phyloP scores from a whole-genome alignment of 2,113 vertebrate species.

The Calidris pugnax region DNA sequence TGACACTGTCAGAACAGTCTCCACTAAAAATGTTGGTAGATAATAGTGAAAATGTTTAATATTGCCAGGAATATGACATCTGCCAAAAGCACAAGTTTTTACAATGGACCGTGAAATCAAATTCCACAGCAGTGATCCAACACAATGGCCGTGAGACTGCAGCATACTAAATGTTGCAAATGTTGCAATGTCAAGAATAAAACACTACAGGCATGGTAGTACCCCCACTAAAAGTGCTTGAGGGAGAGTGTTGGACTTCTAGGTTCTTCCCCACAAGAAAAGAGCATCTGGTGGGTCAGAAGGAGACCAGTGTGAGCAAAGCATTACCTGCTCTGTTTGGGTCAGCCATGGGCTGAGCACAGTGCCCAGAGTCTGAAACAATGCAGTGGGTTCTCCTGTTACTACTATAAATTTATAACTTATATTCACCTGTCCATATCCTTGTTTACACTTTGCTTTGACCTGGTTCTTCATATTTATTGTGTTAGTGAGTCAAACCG shows the following conservation, averaged over 20 bases:
- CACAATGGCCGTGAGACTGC: background rate
- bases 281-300: background rate
- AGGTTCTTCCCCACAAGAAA: background rate
- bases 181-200: background rate
- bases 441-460: background rate
- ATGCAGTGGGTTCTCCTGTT: background rate
- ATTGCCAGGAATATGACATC: background rate
- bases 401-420: background rate
- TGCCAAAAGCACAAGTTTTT: background rate
- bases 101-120: background rate
- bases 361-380: background rate
- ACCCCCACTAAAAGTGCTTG: background rate
- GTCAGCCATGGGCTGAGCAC: background rate
- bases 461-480: background rate
- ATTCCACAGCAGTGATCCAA: background rate
- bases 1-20: background rate
- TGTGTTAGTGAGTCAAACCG: background rate
- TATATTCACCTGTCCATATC: background rate
- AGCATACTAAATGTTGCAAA: background rate
- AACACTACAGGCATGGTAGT: background rate
- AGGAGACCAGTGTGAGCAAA: background rate
- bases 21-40: background rate
- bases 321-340: background rate
- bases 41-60: background rate
- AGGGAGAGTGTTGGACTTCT: background rate